phyloP scores from a whole-genome alignment of 1,140 invertebrate species.

The Teleopsis dalmanni region DNA sequence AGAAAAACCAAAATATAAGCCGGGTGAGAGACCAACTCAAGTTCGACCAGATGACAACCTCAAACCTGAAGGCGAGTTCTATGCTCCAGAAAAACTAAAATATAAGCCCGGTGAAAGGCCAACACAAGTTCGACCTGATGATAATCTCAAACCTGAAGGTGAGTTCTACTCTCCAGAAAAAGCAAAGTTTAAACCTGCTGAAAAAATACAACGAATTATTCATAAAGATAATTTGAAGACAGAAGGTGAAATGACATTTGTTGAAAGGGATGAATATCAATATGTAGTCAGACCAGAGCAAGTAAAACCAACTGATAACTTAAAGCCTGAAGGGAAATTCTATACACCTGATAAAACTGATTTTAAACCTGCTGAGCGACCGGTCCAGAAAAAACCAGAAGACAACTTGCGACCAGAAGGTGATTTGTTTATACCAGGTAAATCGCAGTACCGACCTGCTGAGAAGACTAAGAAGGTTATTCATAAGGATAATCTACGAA shows the following conservation, averaged over 20 bases:
- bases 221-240: constrained; percentile 56
- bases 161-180: constrained; percentile 51
- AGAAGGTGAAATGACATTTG: constrained; percentile 46
- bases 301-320: constrained; percentile 41
- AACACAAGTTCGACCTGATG: constrained; percentile 40
- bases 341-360: constrained; percentile 38
- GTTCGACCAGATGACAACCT: constrained; percentile 49
- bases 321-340: constrained; percentile 50
- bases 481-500: constrained; percentile 49
- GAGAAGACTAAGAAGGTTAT: constrained; percentile 44
- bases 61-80: constrained; percentile 51
- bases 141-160: constrained; percentile 52
- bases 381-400: constrained; percentile 21
- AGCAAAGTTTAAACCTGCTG: constrained; percentile 33
- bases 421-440: constrained; percentile 48
- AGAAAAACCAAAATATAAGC: constrained; percentile 42
- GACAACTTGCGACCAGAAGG: constrained; percentile 55
- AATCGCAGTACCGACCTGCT: constrained; percentile 46
- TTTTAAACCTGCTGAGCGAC: constrained; percentile 25
- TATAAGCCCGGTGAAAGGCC: constrained; percentile 46
- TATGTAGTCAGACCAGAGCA: constrained; percentile 45
- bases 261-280: constrained; percentile 10
- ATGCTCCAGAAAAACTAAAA: constrained; percentile 44
- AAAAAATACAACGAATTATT: constrained; percentile 45
- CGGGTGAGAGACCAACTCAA: constrained; percentile 46